Base-by-base conservation (phyloP, 2,888 invertebrate species). In the Brachyptera putata region DNA sequence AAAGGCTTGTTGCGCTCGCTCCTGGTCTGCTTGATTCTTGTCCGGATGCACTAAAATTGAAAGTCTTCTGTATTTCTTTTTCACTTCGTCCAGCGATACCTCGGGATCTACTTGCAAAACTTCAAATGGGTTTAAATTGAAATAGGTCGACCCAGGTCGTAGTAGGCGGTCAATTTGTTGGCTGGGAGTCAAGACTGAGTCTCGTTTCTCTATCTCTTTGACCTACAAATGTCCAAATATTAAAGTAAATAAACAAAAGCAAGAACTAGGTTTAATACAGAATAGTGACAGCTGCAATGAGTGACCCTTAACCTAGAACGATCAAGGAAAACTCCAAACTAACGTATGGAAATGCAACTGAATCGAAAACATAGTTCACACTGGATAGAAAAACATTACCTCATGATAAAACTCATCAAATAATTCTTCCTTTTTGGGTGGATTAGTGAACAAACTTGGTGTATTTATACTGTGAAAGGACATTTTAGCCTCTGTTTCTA, bases 11-110 rank as follows among this genome's bases (percentile, higher is more conserved):
- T 99, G 95, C 1, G 99, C 95, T 73, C 95, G 82, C 61, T 98
- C 98, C 25, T 85, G 79, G 74, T 99, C 95, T 77, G 98, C 94
- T 78, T 89, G 89, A 79, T 99, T 99, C 79, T 99, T 99, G 75
- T 99, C 99, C 21, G 99, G 99, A 86, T 99, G 99, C 34, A 99
- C 96, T 70, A 99, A 81, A 74, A 99, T 94, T 16, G 99, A 98
- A 70, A 98, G 82, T 78, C 85, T 72, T 56, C 70, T 84, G 76
- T 97, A 99, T 77, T 95, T 95, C 75, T 94, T 97, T 76, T 96
- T 97, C 57, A 97, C 89, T 73, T 95, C 94, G 68, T 96, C 95
- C 58, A 97, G 74, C 18, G 90, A 78, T 11, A 88, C 83, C 65
- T 94, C 93, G 13, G 95, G 94, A 70, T 98, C 97, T 56, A 93